Conservation (phyloP, 2,113 vertebrate species). For the Rallus limicola region DNA sequence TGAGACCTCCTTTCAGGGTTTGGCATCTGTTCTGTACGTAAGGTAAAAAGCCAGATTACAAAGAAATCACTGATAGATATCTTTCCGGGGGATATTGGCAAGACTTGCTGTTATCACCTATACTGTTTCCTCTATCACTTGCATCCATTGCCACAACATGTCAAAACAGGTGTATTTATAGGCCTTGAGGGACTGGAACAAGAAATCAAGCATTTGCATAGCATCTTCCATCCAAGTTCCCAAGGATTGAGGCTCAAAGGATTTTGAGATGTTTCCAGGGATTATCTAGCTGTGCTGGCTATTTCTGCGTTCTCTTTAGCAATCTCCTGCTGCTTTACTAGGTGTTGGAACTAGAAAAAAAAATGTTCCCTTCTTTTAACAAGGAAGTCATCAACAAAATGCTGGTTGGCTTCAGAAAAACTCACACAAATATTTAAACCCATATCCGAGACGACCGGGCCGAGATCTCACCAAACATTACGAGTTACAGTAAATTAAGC, state of each 20-base stretch:
- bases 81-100: constrained; percentile 43
- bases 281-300: not conserved
- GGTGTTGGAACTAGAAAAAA: not conserved
- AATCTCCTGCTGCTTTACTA: not conserved
- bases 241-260: not conserved
- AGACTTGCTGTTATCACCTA: not conserved
- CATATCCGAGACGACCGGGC: not conserved
- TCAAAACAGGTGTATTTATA: constrained; percentile 56
- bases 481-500: not conserved
- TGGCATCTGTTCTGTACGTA: not conserved
- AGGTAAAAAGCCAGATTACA: not conserved
- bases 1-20: not conserved
- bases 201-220: not conserved
- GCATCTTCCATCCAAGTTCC: not conserved
- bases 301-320: not conserved
- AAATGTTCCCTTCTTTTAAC: not conserved
- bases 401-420: not conserved
- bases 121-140: not conserved
- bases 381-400: not conserved
- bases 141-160: not conserved
- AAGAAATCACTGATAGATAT: not conserved
- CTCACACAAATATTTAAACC: not conserved
- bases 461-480: not conserved
- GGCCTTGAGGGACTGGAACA: constrained; percentile 21
- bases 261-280: constrained; percentile 15